These are phyloP conservation scores for Sylvia borin DNA, from an alignment of 2,797 vertebrate genomes.

Conservation along the genomic window DNA sequence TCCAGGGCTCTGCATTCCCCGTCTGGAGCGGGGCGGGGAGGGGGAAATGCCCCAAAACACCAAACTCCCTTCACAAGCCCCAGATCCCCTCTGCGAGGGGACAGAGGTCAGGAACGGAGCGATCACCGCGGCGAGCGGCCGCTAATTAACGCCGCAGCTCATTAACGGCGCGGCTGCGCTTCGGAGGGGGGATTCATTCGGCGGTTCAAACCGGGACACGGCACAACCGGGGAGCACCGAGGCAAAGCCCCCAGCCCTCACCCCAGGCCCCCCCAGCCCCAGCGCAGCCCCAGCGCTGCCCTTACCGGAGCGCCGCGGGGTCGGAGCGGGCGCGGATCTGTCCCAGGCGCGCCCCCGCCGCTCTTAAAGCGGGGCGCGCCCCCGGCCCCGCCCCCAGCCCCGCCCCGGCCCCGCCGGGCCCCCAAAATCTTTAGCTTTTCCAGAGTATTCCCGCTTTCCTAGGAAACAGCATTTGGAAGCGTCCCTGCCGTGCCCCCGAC, in stretches of 20 bases:
- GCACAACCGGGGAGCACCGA: too few species aligned
- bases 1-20: neutral
- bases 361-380: neutral
- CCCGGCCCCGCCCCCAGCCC: neutral
- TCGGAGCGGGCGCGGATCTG: neutral
- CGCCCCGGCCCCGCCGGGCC: neutral
- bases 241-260: neutral
- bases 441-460: neutral
- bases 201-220: neutral
- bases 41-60: neutral
- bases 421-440: neutral
- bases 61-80: rapidly evolving
- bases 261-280: neutral
- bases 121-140: neutral
- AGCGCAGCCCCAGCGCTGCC: neutral
- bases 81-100: neutral
- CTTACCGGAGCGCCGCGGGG: neutral
- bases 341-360: neutral
- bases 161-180: neutral
- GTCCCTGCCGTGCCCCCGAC: neutral
- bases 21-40: too few species aligned
- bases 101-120: neutral
- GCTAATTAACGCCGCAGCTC: neutral
- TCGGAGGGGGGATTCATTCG: too few species aligned
- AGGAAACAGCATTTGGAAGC: rapidly evolving